A percentile compares a stretch with the other conserved stretches of the same genome.
These are phyloP conservation scores for Montipora sp. DNA, from an alignment of 64 coral and sea anemone species.

Conservation along the genomic window DNA sequence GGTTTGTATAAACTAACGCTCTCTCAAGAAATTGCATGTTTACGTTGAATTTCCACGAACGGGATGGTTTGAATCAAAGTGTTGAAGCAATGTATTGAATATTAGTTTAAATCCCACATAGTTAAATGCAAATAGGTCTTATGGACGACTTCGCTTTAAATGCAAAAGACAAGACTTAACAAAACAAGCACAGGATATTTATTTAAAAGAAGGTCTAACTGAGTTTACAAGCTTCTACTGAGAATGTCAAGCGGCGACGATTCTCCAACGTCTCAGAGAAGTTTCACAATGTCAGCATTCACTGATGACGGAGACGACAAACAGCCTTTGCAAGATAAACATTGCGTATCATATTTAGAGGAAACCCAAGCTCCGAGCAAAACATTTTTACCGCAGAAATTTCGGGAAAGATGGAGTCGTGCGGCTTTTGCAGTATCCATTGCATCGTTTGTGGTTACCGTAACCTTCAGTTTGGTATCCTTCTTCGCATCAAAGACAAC, in stretches of 20 bases:
- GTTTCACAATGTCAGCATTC: slow-evolving; percentile 31
- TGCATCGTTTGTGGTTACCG: slow-evolving; percentile 30
- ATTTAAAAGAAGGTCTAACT: not conserved
- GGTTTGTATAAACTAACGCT: too few species aligned
- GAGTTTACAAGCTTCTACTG: not conserved
- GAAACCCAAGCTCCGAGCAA: slow-evolving; percentile 23
- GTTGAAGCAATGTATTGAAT: not conserved
- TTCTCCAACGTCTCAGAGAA: slow-evolving; percentile 29
- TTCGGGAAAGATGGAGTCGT: slow-evolving; percentile 69
- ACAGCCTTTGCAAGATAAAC: slow-evolving; percentile 17
- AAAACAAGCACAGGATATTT: too few species aligned
- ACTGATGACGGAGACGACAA: slow-evolving; percentile 13
- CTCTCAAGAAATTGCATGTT: not conserved
- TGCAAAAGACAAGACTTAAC: not conserved
- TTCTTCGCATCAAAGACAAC: slow-evolving; percentile 68
- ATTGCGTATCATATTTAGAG: slow-evolving; percentile 72
- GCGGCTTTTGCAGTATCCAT: slow-evolving; percentile 71
- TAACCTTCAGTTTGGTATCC: slow-evolving; percentile 64
- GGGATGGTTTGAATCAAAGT: not conserved
- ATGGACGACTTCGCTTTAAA: not conserved
- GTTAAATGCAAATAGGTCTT: too few species aligned
- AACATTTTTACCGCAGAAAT: slow-evolving; percentile 42
- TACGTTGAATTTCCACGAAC: not conserved
- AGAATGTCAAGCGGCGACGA: slow-evolving; percentile 3
- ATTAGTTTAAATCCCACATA: not conserved